Base-by-base conservation (phyloP, 2,888 invertebrate genomes). In the Petrophora chlorosata region DNA sequence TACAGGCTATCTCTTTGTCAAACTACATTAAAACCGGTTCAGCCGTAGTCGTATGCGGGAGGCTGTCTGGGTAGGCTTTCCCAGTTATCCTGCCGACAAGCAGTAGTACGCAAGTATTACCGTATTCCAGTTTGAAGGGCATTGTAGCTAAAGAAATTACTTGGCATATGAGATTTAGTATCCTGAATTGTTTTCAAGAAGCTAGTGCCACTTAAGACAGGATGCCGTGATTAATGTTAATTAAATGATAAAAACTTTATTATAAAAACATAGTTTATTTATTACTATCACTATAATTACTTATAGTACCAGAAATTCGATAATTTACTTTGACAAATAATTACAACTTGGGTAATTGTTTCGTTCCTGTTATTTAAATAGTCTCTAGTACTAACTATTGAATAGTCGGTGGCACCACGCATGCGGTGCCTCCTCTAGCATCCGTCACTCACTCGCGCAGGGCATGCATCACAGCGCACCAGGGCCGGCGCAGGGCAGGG, bases 291-390 rank as follows among this genome's bases (percentile, higher is more conserved):
- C 52, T 81, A 80, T 71, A 66, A 73, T 84, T 85, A 86, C 80
- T 86, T 87, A 88, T 74, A 85, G 79, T 85, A 89, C 82, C 85
- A 74, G 82, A 85, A 87, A 87, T 87, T 89, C 86, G 85, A 85
- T 90, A 86, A 88, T 85, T 90, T 87, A 89, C 73, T 85, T 78
- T 78, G 78, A 79, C 74, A 82, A 78, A 70, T 76, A 78, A 88
- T 87, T 89, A 89, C 88, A 87, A 81, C 81, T 66, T 73, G 80
- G 75, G 79, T 84, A 82, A 85, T 85, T 85, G 73, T n/a, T 78
- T 79, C 73, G 72, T 70, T 78, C 78, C 72, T 71, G 79, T 80
- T 84, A 84, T 81, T 87, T 85, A 85, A 85, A 85, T 87, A 87
- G 86, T 89, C 87, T 86, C 82, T 89, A 88, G 71, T 44, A 47